Percentiles rank a stretch among this genome's conserved stretches.
Conservation (phyloP, 2,888 invertebrate genomes). For the Pedicia rivosa region DNA sequence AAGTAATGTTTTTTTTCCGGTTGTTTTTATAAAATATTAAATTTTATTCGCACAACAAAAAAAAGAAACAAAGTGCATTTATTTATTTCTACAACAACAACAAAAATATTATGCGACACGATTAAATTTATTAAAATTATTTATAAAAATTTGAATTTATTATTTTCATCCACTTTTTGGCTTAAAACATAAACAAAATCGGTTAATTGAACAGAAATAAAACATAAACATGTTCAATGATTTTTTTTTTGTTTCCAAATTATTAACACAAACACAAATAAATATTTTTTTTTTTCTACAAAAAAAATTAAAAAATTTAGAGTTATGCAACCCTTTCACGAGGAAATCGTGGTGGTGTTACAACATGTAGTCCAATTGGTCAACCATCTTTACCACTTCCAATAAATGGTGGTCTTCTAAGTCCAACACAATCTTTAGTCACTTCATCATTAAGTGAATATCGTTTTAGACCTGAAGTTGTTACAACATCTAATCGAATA, state of each 20-base stretch:
- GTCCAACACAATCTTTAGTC: conserved; percentile 33
- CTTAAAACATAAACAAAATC: not conserved
- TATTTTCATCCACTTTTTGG: not conserved
- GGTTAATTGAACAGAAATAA: too few relatives aligned
- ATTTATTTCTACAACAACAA: too few relatives aligned
- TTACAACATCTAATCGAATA: conserved; percentile 74
- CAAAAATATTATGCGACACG: too few relatives aligned
- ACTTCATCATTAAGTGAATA: conserved; percentile 66
- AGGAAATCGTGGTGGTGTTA: conserved; percentile 42
- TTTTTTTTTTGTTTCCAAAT: conserved; percentile 8
- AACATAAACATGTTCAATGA: not conserved
- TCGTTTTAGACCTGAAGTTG: conserved; percentile 67
- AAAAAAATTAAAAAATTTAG: too few relatives aligned
- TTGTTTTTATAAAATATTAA: too few relatives aligned
- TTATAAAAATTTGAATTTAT: too few relatives aligned
- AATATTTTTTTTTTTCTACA: too few relatives aligned
- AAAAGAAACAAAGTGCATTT: too few relatives aligned
- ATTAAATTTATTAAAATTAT: too few relatives aligned
- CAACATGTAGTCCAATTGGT: conserved; percentile 22
- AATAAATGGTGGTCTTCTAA: conserved; percentile 30
- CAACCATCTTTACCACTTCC: conserved; percentile 29
- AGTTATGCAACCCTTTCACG: conserved; percentile 64
- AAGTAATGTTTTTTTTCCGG: too few relatives aligned
- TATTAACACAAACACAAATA: too few relatives aligned
- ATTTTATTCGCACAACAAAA: too few relatives aligned